Base-by-base conservation (phyloP, 1,140 invertebrate species). In the Habropoda laboriosa region DNA sequence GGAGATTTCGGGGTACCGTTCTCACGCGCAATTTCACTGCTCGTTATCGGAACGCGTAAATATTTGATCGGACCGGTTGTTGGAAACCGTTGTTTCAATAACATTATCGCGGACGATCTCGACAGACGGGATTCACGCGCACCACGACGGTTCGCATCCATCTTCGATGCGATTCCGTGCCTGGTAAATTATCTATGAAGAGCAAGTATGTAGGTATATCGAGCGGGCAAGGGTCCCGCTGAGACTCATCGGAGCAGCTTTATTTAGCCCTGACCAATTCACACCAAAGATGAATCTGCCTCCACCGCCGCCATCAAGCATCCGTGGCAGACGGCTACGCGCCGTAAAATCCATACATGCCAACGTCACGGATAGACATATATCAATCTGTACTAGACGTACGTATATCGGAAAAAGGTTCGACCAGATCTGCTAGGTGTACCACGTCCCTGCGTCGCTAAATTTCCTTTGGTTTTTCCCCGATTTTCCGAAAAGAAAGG, bases 251-350 rank as follows among this genome's bases (percentile, higher is more conserved):
- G 68, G 57, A 27, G 53, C 35, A 55, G 63, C 68, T 84, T 84
- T 83, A 79, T 84, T 73, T 72, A 40, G 21, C 30, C 35, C 38
- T 35, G 70, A 40, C 64, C 42, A 79, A 84, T 84, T 84, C 64
- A 61, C 81, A 64, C 76, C 70, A 74, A 84, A 83, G 75, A 79
- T 70, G 81, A 79, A 83, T 79, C 68, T 82, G 30, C 53, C 18
- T 55, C 42, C 49, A 42, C 42, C 53, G n/a, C 18, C 49, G 68
- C 61, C 61, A 68, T 79, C 74, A 67, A 83, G 55, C 68, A 72
- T 78, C 61, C 53, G 35, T 53, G 67, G 45, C 66, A 60, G 72
- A 27, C 75, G 38, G 74, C n/a, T 81, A 63, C 75, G 47, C 64
- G 51, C 35, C 67, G 72, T 73, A 83, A 79, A 84, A 79, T 84